Base-by-base conservation (phyloP, 53 echinoderm and acorn worm species). In the Astropecten irregularis region DNA sequence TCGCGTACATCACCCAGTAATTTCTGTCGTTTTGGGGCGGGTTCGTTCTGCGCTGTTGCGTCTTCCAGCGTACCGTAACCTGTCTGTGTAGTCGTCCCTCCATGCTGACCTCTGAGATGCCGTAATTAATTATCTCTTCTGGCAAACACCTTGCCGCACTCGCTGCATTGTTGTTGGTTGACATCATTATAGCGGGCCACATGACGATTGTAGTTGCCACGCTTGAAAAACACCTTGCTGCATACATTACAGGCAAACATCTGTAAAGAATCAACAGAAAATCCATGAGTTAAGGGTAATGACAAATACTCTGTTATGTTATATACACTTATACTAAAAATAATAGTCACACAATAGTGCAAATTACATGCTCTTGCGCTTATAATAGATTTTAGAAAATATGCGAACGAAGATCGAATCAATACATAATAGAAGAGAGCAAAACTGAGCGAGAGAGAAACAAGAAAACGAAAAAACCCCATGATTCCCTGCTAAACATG, bases 271-370 rank as follows among this genome's bases (percentile, higher is more conserved):
- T 37, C 48, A 50, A 2, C 25, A 2, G 21, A n/a, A n/a, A n/a
- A n/a, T n/a, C n/a, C n/a, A n/a, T n/a, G n/a, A 90, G 93, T 89
- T 89, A 92, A 50, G 6, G 50, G 15, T 50, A 14, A 8, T 8
- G 50, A 50, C 3, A 50, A n/a, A n/a, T n/a, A n/a, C n/a, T n/a
- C n/a, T n/a, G n/a, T n/a, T 8, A 18, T 50, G 15, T 50, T 50
- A 50, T 18, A 50, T 18, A 3, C 15, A 8, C 6, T 14, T 50
- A 14, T 3, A 18, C 2, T 19, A 3, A 8, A 15, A 50, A 50
- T 50, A n/a, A n/a, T n/a, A n/a, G n/a, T n/a, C n/a, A n/a, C n/a
- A n/a, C n/a, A n/a, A n/a, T n/a, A n/a, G n/a, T n/a, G n/a, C n/a
- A n/a, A n/a, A n/a, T n/a, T n/a, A n/a, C n/a, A n/a, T n/a, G n/a